Base-by-base conservation (phyloP, 1,140 invertebrate species). In the Caenorhabditis brenneri region DNA sequence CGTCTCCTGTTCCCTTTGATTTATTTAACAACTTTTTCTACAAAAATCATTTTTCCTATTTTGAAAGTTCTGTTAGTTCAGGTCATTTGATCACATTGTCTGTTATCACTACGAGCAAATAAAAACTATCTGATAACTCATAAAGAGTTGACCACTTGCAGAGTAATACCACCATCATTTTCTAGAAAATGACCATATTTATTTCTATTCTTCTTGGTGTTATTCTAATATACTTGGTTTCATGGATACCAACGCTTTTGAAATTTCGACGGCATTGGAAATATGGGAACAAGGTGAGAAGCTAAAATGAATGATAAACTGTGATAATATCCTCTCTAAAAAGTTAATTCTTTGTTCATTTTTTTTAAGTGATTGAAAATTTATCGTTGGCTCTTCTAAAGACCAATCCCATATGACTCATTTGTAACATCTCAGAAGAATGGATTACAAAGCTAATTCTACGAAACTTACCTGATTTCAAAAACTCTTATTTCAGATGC, bases 151-250 rank as follows among this genome's bases (percentile, higher is more conserved):
- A 36, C 19, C 58, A 19, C 36, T 65, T 65, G 19, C 29, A 65
- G 31, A 65, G 36, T 9, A 33, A 65, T 10, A 19, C 16, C 15
- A 74, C 36, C 22, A n/a, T n/a, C n/a, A 31, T 74, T 74, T n/a
- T 19, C 65, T 31, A 74, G 36, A 74, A 74, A 74, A 74, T 74
- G 65, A 42, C 65, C 33, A 74, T 74, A 12, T 22, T 74, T 12
- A 42, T 74, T 22, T n/a, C 65, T 7, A 74, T 74, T 22, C 6
- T 24, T 42, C 2, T 39, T 24, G 65, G 12, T 10, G n/a, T 42
- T 2, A 24, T 74, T 74, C n/a, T 42, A n/a, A 24, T 42, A 1
- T 74, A 74, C 24, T 24, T 74, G 19, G n/a, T 29, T 0, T n/a
- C 65, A 16, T 74, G 33, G 33, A 42, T 74, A 42, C 65, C 65